phyloP scores from a whole-genome alignment of 2,797 vertebrate genomes.

The Notolabrus celidotus region DNA sequence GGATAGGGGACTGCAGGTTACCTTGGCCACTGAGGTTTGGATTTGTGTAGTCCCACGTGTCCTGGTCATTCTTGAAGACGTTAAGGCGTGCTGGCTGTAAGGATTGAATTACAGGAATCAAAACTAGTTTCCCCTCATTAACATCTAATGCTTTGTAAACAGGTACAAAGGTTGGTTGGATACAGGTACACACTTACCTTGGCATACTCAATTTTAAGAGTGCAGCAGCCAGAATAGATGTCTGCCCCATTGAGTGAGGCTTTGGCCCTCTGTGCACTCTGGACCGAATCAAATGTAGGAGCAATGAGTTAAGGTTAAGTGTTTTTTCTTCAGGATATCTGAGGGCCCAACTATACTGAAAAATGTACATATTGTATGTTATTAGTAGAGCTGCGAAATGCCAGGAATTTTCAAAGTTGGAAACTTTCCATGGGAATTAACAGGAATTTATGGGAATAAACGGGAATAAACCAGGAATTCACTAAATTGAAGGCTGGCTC shows the following conservation, averaged over 20 bases:
- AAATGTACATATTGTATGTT: constrained; percentile 5
- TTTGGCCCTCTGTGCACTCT: constrained; percentile 96
- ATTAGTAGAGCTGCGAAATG: too few species aligned
- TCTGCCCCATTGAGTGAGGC: constrained; percentile 97
- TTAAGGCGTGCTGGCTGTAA: constrained; percentile 94
- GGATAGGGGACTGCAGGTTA: constrained; percentile 76
- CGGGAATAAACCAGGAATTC: too few species aligned
- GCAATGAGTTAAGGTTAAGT: constrained; percentile 74
- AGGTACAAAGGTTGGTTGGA: neutral
- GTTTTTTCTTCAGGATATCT: constrained; percentile 3
- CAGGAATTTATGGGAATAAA: too few species aligned
- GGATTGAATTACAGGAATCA: constrained; percentile 19
- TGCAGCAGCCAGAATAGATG: constrained; percentile 98
- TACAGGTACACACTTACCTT: constrained; percentile 86
- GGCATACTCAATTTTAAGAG: constrained; percentile 97
- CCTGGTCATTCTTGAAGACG: constrained; percentile 98
- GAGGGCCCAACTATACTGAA: neutral
- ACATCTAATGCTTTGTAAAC: neutral
- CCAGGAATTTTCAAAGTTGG: too few species aligned
- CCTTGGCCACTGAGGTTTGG: constrained; percentile 95
- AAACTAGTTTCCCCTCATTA: neutral
- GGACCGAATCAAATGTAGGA: constrained; percentile 93
- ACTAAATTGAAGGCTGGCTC: too few species aligned
- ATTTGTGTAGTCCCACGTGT: constrained; percentile 98
- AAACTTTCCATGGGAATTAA: too few species aligned